Evolutionary conservation across 2,797 vertebrate species (phyloP).

Genomic region (Simalia tracyae): DNA sequence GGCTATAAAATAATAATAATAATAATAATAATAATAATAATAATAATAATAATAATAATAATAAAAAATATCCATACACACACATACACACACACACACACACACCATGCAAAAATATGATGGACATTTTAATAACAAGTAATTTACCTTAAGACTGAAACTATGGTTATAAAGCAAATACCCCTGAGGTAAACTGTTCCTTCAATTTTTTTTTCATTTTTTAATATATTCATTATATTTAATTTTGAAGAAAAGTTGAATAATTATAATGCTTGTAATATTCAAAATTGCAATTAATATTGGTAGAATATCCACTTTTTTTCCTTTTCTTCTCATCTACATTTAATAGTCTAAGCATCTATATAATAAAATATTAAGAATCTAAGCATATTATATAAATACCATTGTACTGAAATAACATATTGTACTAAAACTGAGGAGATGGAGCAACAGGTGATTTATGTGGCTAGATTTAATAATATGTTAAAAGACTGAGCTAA

Average conservation of each 20-base stretch:
- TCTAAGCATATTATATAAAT: neutral
- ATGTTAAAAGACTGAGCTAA: neutral
- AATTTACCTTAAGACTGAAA: neutral
- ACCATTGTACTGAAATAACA: neutral
- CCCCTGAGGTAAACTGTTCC: neutral
- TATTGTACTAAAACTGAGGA: neutral
- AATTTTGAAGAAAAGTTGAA: neutral
- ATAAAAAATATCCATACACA: neutral
- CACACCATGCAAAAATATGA: neutral
- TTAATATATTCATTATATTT: neutral
- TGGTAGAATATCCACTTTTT: neutral
- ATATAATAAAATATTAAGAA: neutral
- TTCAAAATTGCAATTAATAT: neutral
- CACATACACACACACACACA: neutral
- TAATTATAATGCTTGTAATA: neutral
- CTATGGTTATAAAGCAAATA: neutral
- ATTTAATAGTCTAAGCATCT: neutral
- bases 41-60: neutral
- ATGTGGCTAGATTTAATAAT: neutral
- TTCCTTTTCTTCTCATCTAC: neutral
- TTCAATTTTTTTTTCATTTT: neutral
- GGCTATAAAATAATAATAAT: neutral
- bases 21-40: neutral
- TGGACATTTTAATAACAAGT: neutral
- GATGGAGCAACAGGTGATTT: neutral